Conservation (phyloP, 2,888 invertebrate species). For the Rhabditoides inermis region DNA sequence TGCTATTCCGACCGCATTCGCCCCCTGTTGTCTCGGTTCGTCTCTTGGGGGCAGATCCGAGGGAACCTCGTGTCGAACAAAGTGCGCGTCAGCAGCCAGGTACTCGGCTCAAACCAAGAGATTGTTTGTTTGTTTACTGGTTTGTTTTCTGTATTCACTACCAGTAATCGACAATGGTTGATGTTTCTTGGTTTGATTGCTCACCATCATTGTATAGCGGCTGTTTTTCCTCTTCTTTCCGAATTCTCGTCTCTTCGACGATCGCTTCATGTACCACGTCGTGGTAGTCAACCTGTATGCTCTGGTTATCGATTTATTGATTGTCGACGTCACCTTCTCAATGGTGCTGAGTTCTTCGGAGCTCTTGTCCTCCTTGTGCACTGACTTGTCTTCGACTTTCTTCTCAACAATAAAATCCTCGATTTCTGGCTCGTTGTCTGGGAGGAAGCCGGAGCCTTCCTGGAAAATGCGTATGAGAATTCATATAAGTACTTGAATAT, state of each 20-base stretch:
- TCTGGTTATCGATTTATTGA: not conserved
- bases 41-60: too few relatives aligned
- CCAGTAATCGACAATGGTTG: not conserved
- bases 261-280: not conserved
- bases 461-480: not conserved
- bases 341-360: not conserved
- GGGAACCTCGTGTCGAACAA: too few relatives aligned
- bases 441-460: not conserved
- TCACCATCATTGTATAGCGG: constrained; percentile 5
- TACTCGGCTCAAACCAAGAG: constrained; percentile 12
- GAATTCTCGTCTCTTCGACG: constrained; percentile 1
- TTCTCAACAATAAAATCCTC: too few relatives aligned
- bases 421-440: too few relatives aligned
- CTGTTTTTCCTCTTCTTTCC: constrained; percentile 4
- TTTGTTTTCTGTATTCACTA: not conserved
- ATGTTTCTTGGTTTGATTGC: not conserved
- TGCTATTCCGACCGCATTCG: constrained; percentile 52
- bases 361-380: not conserved
- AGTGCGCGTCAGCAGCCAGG: constrained; percentile 19
- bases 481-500: not conserved
- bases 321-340: not conserved
- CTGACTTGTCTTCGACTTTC: not conserved
- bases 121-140: not conserved
- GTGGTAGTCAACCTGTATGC: not conserved
- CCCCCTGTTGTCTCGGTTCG: not conserved